phyloP scores from a whole-genome alignment of 2,888 invertebrate species.

The Hirudinaria manillensis region DNA sequence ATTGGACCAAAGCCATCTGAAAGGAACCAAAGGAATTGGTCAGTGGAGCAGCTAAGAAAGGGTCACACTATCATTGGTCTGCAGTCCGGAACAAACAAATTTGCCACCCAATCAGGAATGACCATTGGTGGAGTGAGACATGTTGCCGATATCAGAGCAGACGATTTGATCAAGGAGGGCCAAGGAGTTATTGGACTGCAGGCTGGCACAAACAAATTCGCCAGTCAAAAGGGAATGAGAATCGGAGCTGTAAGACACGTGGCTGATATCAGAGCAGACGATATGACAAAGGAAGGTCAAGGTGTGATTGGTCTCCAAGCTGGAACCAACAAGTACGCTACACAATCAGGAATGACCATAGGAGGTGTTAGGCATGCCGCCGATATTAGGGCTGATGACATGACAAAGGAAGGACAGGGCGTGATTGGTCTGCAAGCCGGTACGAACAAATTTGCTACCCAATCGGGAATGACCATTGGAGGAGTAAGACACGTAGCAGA shows the following conservation, averaged over 20 bases:
- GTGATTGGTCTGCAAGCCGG: constrained; percentile 46
- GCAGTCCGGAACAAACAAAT: constrained; percentile 48
- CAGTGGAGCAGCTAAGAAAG: constrained; percentile 45
- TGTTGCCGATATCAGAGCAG: constrained; percentile 29
- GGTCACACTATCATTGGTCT: constrained; percentile 38
- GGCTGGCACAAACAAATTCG: constrained; percentile 29
- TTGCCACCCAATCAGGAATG: constrained; percentile 49
- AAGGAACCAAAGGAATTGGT: constrained; percentile 45
- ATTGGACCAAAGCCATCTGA: constrained; percentile 50
- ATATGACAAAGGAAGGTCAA: constrained; percentile 29
- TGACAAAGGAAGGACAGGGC: constrained; percentile 28
- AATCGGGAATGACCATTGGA: constrained; percentile 49
- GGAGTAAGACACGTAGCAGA: constrained; percentile 48
- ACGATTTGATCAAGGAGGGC: constrained; percentile 30
- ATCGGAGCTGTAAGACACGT: constrained; percentile 26
- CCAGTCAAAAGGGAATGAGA: constrained; percentile 24
- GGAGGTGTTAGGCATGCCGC: constrained; percentile 26
- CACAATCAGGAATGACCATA: constrained; percentile 23
- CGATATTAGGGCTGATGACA: constrained; percentile 27
- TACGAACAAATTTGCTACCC: constrained; percentile 49
- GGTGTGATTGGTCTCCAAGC: constrained; percentile 25
- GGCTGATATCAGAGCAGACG: constrained; percentile 25
- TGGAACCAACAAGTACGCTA: constrained; percentile 27
- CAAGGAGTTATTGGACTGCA: constrained; percentile 24
- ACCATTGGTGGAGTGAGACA: constrained; percentile 44